These are phyloP conservation scores for Carassius carassius DNA, from an alignment of 2,113 vertebrate species.

Conservation along the genomic window DNA sequence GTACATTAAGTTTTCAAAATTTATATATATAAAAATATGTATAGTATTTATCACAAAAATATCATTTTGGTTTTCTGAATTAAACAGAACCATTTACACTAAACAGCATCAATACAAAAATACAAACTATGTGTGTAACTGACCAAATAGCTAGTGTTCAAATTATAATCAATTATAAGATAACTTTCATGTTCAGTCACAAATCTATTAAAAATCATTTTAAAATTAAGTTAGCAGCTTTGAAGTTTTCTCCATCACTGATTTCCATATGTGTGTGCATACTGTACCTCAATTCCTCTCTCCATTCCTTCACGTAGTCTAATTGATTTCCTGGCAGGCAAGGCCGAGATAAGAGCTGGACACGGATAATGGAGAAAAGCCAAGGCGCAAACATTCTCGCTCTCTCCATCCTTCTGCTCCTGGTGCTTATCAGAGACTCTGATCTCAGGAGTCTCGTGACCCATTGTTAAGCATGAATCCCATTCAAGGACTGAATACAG, in stretches of 20 bases:
- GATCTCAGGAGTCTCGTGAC: constrained; percentile 58
- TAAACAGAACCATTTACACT: not conserved
- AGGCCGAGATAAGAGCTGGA: constrained; percentile 66
- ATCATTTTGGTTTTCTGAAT: not conserved
- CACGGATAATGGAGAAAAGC: constrained; percentile 37
- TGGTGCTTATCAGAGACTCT: constrained; percentile 60
- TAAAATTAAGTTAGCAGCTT: not conserved
- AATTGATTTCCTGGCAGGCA: constrained; percentile 67
- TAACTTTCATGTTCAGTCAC: no score
- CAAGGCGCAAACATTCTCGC: constrained; percentile 52
- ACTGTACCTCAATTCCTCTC: constrained; percentile 17
- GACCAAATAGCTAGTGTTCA: not conserved
- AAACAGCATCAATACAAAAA: not conserved
- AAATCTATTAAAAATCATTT: not conserved
- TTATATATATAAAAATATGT: not conserved
- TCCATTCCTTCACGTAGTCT: constrained; percentile 55
- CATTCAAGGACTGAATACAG: constrained; percentile 59
- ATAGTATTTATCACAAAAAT: not conserved
- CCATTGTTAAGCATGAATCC: constrained; percentile 41
- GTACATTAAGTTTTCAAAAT: not conserved
- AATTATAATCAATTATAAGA: not conserved
- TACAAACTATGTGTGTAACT: not conserved
- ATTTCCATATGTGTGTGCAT: constrained; percentile 5
- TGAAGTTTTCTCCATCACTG: not conserved
- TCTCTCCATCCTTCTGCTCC: constrained; percentile 55